These are phyloP conservation scores for Pycnomerus fuliginosus DNA, from an alignment of 2,888 invertebrate genomes.

Conservation along the genomic window DNA sequence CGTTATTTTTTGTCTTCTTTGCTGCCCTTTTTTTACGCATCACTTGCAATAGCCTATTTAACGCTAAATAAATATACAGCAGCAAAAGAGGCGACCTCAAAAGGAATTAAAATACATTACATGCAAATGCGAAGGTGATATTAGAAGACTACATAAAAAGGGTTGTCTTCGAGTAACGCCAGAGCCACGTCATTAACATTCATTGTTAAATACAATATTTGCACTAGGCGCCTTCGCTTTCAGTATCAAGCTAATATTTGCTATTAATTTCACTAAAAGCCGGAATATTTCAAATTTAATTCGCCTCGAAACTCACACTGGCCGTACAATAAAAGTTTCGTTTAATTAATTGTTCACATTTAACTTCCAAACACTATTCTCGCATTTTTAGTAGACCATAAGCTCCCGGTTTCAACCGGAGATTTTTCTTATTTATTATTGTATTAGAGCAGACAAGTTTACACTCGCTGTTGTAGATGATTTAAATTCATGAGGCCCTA, in stretches of 20 bases:
- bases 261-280: slow-evolving; percentile 46
- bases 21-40: no score
- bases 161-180: slow-evolving; percentile 37
- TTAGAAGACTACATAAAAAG: slow-evolving; percentile 41
- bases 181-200: slow-evolving; percentile 42
- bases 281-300: slow-evolving; percentile 37
- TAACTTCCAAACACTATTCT: slow-evolving; percentile 6
- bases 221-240: slow-evolving; percentile 42
- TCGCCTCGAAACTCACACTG: slow-evolving; percentile 28
- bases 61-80: no score
- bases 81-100: no score
- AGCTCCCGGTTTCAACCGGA: no score
- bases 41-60: no score
- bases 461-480: not conserved
- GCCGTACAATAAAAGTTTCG: slow-evolving; percentile 14
- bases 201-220: slow-evolving; percentile 48
- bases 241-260: slow-evolving; percentile 45
- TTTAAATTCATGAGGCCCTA: not conserved
- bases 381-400: no score
- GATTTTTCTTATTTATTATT: not conserved
- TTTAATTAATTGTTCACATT: slow-evolving; percentile 12
- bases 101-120: slow-evolving; percentile 44
- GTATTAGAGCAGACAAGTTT: not conserved
- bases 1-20: no score
- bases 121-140: slow-evolving; percentile 45